phyloP scores from a whole-genome alignment of 2,113 vertebrate species.

The Gadus chalcogrammus region DNA sequence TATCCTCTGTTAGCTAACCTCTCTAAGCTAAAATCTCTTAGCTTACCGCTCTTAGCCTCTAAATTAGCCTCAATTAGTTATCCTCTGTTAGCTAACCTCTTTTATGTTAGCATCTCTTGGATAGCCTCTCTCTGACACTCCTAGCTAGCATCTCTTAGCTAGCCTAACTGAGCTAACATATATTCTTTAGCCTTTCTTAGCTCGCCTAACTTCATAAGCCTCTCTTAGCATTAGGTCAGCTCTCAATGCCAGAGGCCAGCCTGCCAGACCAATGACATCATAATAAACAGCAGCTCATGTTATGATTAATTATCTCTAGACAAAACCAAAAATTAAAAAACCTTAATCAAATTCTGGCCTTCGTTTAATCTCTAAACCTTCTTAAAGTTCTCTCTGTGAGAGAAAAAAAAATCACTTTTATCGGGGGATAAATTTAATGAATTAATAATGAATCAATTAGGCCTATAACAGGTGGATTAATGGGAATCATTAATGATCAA shows the following conservation, averaged over 20 bases:
- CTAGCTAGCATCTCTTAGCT: too few relatives aligned
- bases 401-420: background rate
- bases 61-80: too few relatives aligned
- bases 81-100: too few relatives aligned
- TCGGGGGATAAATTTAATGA: constrained; percentile 4
- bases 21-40: too few relatives aligned
- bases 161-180: too few relatives aligned
- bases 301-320: background rate
- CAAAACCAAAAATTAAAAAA: background rate
- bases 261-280: constrained; percentile 6
- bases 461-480: constrained; percentile 1
- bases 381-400: constrained; percentile 18
- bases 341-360: background rate
- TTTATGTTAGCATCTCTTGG: too few relatives aligned
- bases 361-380: background rate
- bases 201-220: constrained; percentile 50
- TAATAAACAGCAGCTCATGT: constrained; percentile 7
- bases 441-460: constrained; percentile 13
- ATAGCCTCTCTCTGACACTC: too few relatives aligned
- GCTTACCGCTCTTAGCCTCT: too few relatives aligned
- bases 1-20: too few relatives aligned
- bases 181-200: too few relatives aligned
- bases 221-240: constrained; percentile 36
- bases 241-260: constrained; percentile 25
- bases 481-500: too few relatives aligned